Conservation (phyloP, 2,888 invertebrate genomes). For the Empis livida region DNA sequence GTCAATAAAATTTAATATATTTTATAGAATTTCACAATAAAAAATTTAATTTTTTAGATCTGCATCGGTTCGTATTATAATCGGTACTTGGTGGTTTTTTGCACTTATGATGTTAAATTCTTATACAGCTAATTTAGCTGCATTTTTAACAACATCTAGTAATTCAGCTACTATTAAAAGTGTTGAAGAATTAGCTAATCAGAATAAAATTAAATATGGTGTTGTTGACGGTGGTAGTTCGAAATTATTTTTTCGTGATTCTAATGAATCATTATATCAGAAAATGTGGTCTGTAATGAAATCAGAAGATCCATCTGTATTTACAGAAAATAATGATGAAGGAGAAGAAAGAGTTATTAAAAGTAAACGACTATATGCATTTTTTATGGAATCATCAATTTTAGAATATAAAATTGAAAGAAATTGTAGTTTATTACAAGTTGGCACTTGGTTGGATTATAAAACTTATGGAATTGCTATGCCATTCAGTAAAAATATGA, state of each 20-base stretch:
- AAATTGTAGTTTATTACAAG: constrained; percentile 72
- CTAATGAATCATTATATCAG: constrained; percentile 79
- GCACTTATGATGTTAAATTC: constrained; percentile 83
- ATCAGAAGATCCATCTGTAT: constrained; percentile 67
- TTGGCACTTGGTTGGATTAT: constrained; percentile 70
- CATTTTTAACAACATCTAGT: constrained; percentile 80
- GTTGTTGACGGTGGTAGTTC: constrained; percentile 84
- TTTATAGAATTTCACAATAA: not conserved
- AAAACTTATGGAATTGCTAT: constrained; percentile 92
- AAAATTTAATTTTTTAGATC: constrained; percentile 48
- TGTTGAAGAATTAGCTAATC: constrained; percentile 84
- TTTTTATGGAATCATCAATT: constrained; percentile 90
- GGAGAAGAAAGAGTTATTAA: constrained; percentile 75
- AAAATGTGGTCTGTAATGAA: constrained; percentile 91
- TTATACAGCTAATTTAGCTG: constrained; percentile 90
- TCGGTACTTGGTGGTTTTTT: constrained; percentile 90
- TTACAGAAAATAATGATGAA: constrained; percentile 67
- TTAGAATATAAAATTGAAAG: constrained; percentile 85
- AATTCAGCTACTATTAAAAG: constrained; percentile 80
- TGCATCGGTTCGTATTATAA: constrained; percentile 75
- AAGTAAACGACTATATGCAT: constrained; percentile 75
- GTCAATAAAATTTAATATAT: constrained; percentile 39
- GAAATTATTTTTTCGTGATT: constrained; percentile 77
- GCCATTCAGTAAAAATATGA: constrained; percentile 63
- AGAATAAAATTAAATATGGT: constrained; percentile 94